Percentiles rank a stretch among this genome's conserved stretches.
phyloP scores from a whole-genome alignment of 2,888 invertebrate genomes.

The Diadromus collaris region DNA sequence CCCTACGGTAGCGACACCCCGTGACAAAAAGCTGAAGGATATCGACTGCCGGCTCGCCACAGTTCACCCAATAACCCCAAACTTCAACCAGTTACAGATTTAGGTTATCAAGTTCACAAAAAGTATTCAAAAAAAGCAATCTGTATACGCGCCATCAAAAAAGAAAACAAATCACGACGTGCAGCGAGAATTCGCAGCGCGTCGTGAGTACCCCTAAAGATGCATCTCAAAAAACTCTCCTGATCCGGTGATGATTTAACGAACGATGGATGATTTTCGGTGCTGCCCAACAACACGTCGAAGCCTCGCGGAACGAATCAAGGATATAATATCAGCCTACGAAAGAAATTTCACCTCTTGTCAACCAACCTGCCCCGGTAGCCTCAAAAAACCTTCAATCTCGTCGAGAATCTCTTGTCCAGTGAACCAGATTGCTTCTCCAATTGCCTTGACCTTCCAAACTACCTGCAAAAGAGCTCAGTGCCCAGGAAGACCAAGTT shows the following conservation, averaged over 20 bases:
- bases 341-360: conserved; percentile 54
- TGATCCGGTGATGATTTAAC: conserved; percentile 42
- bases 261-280: conserved; percentile 59
- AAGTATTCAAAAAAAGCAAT: background rate
- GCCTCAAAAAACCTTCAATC: background rate
- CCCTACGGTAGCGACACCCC: background rate
- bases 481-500: conserved; percentile 46
- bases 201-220: conserved; percentile 19
- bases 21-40: conserved; percentile 23
- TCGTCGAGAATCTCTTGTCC: conserved; percentile 14
- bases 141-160: background rate
- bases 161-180: conserved; percentile 7
- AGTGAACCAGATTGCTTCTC: conserved; percentile 16
- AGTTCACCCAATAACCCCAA: conserved; percentile 47
- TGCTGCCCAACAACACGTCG: conserved; percentile 59
- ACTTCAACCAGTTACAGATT: conserved; percentile 39
- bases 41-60: conserved; percentile 32
- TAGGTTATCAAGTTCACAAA: conserved; percentile 43
- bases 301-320: conserved; percentile 72
- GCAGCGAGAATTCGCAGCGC: background rate
- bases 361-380: conserved; percentile 39
- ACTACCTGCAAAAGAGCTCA: conserved; percentile 18
- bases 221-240: conserved; percentile 33
- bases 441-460: background rate
- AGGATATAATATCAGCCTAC: conserved; percentile 73